A percentile compares a stretch with the other conserved stretches of the same genome.
phyloP scores from a whole-genome alignment of 2,113 vertebrate genomes.

The Lamprologus lemairii region DNA sequence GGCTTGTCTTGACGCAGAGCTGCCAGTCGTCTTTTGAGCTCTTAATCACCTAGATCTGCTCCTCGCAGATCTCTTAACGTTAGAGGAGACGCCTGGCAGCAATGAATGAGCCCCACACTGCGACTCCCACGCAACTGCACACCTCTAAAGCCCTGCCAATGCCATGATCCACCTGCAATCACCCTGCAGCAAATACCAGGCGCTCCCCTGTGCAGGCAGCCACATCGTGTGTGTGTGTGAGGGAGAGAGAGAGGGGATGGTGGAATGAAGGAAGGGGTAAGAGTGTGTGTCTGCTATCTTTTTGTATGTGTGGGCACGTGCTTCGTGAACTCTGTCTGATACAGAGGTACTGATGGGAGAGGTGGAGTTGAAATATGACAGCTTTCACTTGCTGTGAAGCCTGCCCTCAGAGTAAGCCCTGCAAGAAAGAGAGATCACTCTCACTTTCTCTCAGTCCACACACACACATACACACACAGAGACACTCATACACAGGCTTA shows the following conservation, averaged over 20 bases:
- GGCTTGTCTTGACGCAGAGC: conserved; percentile 21
- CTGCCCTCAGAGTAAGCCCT: conserved; percentile 36
- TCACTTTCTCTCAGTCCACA: conserved; percentile 4
- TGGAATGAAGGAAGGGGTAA: not conserved
- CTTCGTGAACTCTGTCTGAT: conserved; percentile 30
- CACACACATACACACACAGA: not conserved
- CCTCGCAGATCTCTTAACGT: conserved; percentile 38
- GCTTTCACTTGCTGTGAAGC: conserved; percentile 43
- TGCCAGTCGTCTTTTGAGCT: conserved; percentile 51
- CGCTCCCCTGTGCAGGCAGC: conserved; percentile 2
- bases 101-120: conserved; percentile 48
- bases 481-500: not conserved
- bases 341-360: conserved; percentile 30
- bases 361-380: conserved; percentile 54
- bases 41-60: conserved; percentile 57
- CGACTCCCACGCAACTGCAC: conserved; percentile 2
- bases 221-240: not conserved
- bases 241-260: not conserved
- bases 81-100: conserved; percentile 51
- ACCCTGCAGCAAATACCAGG: conserved; percentile 41
- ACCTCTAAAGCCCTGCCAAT: conserved; percentile 44
- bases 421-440: conserved; percentile 55
- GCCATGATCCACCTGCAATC: conserved; percentile 48
- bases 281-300: not conserved
- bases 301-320: conserved; percentile 18